These are phyloP conservation scores for Rhinogobio ventralis DNA, from an alignment of 2,797 vertebrate species.

Conservation along the genomic window DNA sequence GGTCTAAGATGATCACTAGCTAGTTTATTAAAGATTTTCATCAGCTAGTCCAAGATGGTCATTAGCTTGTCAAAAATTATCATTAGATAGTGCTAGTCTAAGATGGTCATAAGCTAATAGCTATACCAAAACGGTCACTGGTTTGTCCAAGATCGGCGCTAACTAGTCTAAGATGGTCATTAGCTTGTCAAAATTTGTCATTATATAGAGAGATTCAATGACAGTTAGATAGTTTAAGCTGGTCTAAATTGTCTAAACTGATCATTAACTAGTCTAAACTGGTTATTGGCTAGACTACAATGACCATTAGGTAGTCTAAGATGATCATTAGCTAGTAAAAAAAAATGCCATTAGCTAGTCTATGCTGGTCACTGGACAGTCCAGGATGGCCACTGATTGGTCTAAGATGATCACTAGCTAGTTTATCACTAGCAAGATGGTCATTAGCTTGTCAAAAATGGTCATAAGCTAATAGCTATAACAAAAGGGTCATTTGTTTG, in stretches of 20 bases:
- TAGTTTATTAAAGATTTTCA: not conserved
- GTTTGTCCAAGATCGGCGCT: not conserved
- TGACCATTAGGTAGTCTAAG: not conserved
- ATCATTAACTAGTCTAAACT: too few relatives aligned
- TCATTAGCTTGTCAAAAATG: not conserved
- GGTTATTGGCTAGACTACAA: not conserved
- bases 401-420: not conserved
- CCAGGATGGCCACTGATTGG: not conserved
- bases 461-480: not conserved
- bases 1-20: not conserved
- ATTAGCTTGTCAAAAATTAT: not conserved
- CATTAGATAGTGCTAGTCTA: not conserved
- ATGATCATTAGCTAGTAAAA: not conserved
- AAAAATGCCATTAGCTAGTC: not conserved
- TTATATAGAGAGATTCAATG: too few relatives aligned
- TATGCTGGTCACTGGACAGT: not conserved
- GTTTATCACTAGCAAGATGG: not conserved
- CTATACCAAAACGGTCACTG: not conserved
- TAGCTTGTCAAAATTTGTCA: not conserved
- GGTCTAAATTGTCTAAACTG: too few relatives aligned
- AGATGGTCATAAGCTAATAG: too few relatives aligned
- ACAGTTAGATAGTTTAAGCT: too few relatives aligned
- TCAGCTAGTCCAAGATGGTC: not conserved
- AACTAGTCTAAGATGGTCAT: not conserved
- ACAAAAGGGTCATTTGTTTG: not conserved